Evolutionary conservation across 1,140 invertebrate species (phyloP), one percentile per base, ranked within the genome.

Genomic region (Centruroides sculpturatus): DNA sequence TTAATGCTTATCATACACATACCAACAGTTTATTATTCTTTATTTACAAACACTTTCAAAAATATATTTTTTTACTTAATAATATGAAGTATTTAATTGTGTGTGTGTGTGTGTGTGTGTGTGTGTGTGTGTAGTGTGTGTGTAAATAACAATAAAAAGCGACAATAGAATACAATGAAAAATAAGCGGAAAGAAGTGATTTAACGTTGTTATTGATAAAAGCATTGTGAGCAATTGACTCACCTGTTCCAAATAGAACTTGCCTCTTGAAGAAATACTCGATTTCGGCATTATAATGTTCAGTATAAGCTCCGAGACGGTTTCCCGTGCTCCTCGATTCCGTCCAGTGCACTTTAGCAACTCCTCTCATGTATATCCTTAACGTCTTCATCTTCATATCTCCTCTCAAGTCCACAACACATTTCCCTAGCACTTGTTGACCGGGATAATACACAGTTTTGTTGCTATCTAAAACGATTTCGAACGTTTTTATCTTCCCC

Each of bases 261-360:
- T 77, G 74, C 66, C 73, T 67, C 62, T 76, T 75, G 60, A 75
- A 73, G 63, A 78, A 77, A 66, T 78, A 78, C 68, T 78, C 76
- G 36, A 77, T 74, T 64, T 77, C 76, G 34, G 76, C 73, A 66
- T 76, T 76, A 65, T 74, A 77, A 69, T 78, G 76, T 69, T 78
- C 76, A 23, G 76, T 78, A 62, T 78, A 78, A n/a, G 75, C 73
- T 10, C 76, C 76, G 5, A 77, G 67, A 57, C 75, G 59, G 63
- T 74, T 76, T 12, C 76, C 76, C 6, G 75, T 76, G 64, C 72
- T 76, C 64, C 74, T 65, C 10, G 76, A 76, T 70, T 78, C 76
- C 4, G 76, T 77, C 76, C 76, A 78, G 61, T 78, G 76, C 10
- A 78, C 76, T 67, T 77, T 77, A 6, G 75, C 75, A 47, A 76